Base-by-base conservation (phyloP, 2,888 invertebrate genomes). In the Drosophila pseudotakahashii region DNA sequence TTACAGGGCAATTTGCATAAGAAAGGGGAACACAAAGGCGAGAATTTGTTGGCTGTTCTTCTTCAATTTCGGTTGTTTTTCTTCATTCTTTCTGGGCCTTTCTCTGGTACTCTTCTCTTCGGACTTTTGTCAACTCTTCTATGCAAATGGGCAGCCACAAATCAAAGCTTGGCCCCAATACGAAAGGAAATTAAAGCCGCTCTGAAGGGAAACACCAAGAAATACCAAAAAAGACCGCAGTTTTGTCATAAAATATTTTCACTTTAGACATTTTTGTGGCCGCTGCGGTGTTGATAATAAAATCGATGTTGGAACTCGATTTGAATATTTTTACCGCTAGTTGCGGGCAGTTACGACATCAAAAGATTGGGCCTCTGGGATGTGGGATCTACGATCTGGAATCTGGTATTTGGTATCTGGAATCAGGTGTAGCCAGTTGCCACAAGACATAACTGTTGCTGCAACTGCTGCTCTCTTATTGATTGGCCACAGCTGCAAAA, bases 311-410 rank as follows among this genome's bases (percentile, higher is more conserved):
- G 66, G 73, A 76, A 80, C 82, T 78, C 80, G 80, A 66, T 72
- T 72, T 70, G 84, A 70, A 51, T 69, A 69, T 19, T 59, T 81
- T 79, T 81, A 81, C 81, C 81, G 81, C 81, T 81, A 77, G 79
- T 45, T 32, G 61, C 50, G 45, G 61, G 70, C 44, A 52, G 42
- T 71, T 71, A 71, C 62, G 60, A 61, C 61, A 71, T 47, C 54
- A 55, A 61, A 51, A 50, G 53, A 62, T 36, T 14, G 44, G 34
- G 47, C 42, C 50, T 36, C 30, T 16, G 54, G 37, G 14, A 32
- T 36, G 23, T 16, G 54, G 37, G 14, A 32, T 32, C 32, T 32
- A 26, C 4, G 2, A 19, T 19, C 19, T 19, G 19, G 34, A n/a
- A 9, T 13, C 13, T 4, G 4, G 11, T 6, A 19, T 9, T 32